A percentile compares a stretch with the other conserved stretches of the same genome.
Evolutionary conservation across 2,113 vertebrate species (phyloP).

Genomic region (Cryptomyrus ogoouensis): DNA sequence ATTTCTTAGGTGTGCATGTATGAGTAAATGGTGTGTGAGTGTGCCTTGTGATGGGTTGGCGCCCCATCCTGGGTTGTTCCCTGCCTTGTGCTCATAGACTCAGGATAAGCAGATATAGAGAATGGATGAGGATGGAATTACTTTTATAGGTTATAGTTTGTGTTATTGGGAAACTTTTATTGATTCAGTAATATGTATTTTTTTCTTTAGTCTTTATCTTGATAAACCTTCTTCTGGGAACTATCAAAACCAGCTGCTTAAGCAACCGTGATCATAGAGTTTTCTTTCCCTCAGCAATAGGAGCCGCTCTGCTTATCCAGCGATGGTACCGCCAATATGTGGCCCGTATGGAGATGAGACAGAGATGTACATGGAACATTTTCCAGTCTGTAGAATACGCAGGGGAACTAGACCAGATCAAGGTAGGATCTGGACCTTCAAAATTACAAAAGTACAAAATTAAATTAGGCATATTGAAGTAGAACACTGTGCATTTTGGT

Average conservation of each 20-base stretch:
- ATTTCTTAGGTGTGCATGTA: background rate
- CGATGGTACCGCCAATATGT: conserved; percentile 79
- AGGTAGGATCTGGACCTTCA: conserved; percentile 55
- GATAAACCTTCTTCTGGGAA: background rate
- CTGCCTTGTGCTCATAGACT: background rate
- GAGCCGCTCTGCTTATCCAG: conserved; percentile 79
- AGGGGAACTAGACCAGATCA: conserved; percentile 86
- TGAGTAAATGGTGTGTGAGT: background rate
- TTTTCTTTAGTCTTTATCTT: background rate
- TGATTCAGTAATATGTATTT: background rate
- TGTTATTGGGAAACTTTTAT: background rate
- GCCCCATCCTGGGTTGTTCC: background rate
- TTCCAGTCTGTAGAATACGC: conserved; percentile 92
- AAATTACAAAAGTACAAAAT: background rate
- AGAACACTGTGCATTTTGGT: background rate
- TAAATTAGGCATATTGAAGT: background rate
- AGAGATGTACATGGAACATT: conserved; percentile 87
- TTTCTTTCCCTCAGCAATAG: conserved; percentile 62
- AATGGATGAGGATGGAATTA: background rate
- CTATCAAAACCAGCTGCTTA: background rate
- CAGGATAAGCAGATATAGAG: background rate
- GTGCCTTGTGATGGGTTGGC: background rate
- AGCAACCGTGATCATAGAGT: background rate
- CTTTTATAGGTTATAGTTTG: background rate
- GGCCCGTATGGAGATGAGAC: conserved; percentile 80